phyloP scores from a whole-genome alignment of 1,140 invertebrate genomes.

The Stegodyphus mimosarum region DNA sequence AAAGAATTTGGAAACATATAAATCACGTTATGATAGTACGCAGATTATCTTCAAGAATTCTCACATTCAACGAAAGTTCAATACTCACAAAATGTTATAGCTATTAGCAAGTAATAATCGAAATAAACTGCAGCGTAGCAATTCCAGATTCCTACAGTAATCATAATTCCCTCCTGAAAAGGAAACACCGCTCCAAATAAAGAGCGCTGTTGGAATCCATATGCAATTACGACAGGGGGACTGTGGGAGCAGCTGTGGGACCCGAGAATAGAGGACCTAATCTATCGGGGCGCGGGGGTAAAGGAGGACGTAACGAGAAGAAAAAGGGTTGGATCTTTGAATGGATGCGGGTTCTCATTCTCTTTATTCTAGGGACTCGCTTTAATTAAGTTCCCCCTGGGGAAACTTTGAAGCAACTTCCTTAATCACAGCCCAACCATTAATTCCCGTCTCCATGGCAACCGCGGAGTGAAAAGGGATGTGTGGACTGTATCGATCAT shows the following conservation, averaged over 20 bases:
- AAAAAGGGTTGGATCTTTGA: slow-evolving; percentile 48
- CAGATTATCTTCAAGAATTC: too few relatives aligned
- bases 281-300: neutral
- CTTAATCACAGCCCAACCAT: slow-evolving; percentile 52
- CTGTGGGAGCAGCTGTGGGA: neutral
- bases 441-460: slow-evolving; percentile 43
- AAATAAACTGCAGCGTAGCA: too few relatives aligned
- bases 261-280: neutral
- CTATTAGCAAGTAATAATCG: too few relatives aligned
- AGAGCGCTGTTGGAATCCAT: neutral
- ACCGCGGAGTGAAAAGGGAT: neutral
- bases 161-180: too few relatives aligned
- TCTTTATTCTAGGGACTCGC: slow-evolving; percentile 29
- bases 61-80: too few relatives aligned
- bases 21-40: too few relatives aligned
- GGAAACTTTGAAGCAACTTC: slow-evolving; percentile 58
- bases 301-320: slow-evolving; percentile 1
- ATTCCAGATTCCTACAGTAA: too few relatives aligned
- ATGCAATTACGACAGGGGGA: neutral
- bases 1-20: too few relatives aligned
- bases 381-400: slow-evolving; percentile 58
- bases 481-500: neutral
- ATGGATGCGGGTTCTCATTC: slow-evolving; percentile 40
- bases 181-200: neutral
- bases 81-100: too few relatives aligned